Evolutionary conservation across 2,113 vertebrate species (phyloP).

Genomic region (Mormoops blainvillei): DNA sequence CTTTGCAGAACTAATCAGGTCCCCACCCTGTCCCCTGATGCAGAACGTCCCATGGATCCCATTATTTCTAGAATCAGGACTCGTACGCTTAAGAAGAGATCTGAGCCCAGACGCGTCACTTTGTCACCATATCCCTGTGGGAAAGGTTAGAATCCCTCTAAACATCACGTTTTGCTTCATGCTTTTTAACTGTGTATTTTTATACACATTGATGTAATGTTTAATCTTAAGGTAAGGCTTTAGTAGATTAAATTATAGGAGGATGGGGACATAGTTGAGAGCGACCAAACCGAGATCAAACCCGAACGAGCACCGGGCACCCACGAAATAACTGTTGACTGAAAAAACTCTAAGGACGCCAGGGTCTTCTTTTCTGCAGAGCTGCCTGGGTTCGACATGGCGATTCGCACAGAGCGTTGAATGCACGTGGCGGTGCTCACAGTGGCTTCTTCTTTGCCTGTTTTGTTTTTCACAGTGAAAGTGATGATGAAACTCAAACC

Average conservation of each 20-base stretch:
- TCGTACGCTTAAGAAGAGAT: background rate
- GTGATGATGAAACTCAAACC: background rate
- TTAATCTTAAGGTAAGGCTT: background rate
- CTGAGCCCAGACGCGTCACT: background rate
- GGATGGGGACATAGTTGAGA: background rate
- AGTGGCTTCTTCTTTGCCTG: background rate
- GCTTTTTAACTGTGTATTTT: background rate
- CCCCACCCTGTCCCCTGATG: background rate
- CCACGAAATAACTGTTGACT: background rate
- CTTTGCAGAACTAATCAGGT: background rate
- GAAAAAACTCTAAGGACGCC: background rate
- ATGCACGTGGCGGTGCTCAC: background rate
- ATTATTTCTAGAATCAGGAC: background rate
- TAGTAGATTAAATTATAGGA: background rate
- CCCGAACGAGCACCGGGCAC: background rate
- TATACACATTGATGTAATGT: background rate
- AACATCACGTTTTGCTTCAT: background rate
- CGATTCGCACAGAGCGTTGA: background rate
- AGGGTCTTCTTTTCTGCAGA: background rate
- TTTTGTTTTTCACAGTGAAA: background rate
- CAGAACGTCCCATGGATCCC: background rate
- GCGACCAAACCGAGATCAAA: background rate
- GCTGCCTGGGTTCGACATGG: background rate
- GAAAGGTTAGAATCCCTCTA: background rate
- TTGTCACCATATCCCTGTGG: background rate